Evolutionary conservation across 1,140 invertebrate genomes (phyloP).

Genomic region (Hypothenemus hampei): DNA sequence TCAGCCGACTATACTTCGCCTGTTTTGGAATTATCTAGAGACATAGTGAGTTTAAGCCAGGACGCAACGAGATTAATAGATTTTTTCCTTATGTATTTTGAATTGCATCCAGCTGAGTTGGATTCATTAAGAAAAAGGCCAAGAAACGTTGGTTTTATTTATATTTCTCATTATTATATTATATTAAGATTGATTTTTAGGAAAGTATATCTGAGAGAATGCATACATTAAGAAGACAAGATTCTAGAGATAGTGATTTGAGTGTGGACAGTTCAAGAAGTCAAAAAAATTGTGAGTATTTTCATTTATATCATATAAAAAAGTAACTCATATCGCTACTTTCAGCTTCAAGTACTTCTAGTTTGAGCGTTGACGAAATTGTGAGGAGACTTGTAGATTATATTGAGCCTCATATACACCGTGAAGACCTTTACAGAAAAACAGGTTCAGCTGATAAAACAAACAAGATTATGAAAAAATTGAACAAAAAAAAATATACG

Average conservation of each 20-base stretch:
- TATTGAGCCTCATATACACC: constrained; percentile 27
- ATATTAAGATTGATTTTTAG: constrained; percentile 1
- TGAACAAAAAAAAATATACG: constrained; percentile 32
- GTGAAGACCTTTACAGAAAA: constrained; percentile 32
- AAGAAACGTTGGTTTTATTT: background rate
- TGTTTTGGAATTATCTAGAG: constrained; percentile 14
- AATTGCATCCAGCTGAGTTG: constrained; percentile 26
- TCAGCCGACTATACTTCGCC: background rate
- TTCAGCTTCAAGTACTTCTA: constrained; percentile 29
- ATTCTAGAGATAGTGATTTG: constrained; percentile 25
- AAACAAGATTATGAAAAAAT: constrained; percentile 34
- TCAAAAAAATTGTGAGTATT: constrained; percentile 27
- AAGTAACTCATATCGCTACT: background rate
- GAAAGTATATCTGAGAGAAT: constrained; percentile 6
- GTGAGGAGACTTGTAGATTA: constrained; percentile 28
- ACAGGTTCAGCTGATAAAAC: constrained; percentile 30
- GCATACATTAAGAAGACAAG: constrained; percentile 11
- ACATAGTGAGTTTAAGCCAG: constrained; percentile 33
- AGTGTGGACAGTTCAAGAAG: constrained; percentile 26
- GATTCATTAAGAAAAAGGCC: constrained; percentile 12
- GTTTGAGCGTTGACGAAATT: constrained; percentile 29
- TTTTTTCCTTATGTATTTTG: constrained; percentile 31
- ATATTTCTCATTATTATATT: background rate
- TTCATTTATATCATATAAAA: background rate
- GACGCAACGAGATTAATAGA: constrained; percentile 32